Evolutionary conservation across 2,888 invertebrate genomes (phyloP), one percentile per base, ranked within the genome.

Genomic region (Drosophila rubida): DNA sequence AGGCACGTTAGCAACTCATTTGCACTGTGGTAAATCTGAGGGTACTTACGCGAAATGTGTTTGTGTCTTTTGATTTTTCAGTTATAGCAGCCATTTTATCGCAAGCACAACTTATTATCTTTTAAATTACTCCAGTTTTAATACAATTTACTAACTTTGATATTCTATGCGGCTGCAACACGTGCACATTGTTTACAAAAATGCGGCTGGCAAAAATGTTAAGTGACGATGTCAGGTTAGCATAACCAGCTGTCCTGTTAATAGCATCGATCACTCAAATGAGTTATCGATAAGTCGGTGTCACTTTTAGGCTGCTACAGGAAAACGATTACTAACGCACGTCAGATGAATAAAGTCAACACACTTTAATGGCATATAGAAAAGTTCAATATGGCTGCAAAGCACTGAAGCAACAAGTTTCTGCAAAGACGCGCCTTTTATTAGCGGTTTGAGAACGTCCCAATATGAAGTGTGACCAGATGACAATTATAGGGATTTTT

Each of bases 11-110:
- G 8, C 0, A 11, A 2, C 14, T 9, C 1, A 2, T 6, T 7
- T 9, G 5, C 2, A 22, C 49, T 41, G 9, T 14, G 55, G 44
- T 22, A 67, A 22, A 57, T 22, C 25, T 23, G 2, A 2, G 42
- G 14, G 0, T 7, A 73, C 87, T 91, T 93, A 96, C 96, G 93
- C 95, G 95, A 92, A 96, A 96, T 5, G 95, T 95, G 87, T 96
- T 96, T 0, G 93, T 93, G 67, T 95, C 93, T 92, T 96, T 96
- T 79, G 96, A 96, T 88, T 95, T 95, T 27, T 87, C 83, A 45
- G 79, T 75, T 63, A 76, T 57, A n/a, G 69, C 54, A 16, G 77
- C 75, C 86, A 82, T 87, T 14, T 45, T 71, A 37, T 5, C 9
- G n/a, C 22, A 22, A 23, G 1, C n/a, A 19, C 16, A 25, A 9